Conservation (phyloP, 2,888 invertebrate species). For the Boloria euphrosyne region DNA sequence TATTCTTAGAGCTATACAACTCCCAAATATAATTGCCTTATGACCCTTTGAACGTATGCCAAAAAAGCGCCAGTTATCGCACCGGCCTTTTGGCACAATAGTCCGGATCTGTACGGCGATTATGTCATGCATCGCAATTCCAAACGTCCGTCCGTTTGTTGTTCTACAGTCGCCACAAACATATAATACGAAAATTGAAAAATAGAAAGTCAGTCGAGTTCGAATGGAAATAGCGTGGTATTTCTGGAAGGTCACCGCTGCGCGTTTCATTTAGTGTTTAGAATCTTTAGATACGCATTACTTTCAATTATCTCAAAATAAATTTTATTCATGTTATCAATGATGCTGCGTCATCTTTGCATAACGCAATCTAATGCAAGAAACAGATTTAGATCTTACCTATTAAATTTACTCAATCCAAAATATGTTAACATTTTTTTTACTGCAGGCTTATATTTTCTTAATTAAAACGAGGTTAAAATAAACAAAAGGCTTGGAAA, state of each 20-base stretch:
- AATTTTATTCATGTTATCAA: slow-evolving; percentile 34
- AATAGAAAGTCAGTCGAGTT: slow-evolving; percentile 49
- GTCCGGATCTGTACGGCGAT: slow-evolving; percentile 76
- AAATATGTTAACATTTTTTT: neutral
- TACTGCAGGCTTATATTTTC: neutral
- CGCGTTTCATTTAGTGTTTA: slow-evolving; percentile 45
- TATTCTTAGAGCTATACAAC: neutral
- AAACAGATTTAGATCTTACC: neutral
- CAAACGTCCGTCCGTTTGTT: slow-evolving; percentile 59
- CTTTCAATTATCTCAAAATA: slow-evolving; percentile 24
- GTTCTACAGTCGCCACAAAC: slow-evolving; percentile 61
- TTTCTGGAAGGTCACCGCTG: slow-evolving; percentile 65
- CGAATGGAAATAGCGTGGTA: slow-evolving; percentile 47
- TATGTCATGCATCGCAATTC: slow-evolving; percentile 76
- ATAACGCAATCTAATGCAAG: neutral
- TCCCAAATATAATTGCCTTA: slow-evolving; percentile 67
- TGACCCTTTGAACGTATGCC: slow-evolving; percentile 75
- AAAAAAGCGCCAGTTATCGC: slow-evolving; percentile 64
- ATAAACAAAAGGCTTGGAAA: neutral
- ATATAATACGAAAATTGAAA: slow-evolving; percentile 51
- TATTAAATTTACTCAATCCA: neutral
- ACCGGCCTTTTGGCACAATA: slow-evolving; percentile 70
- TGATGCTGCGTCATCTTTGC: slow-evolving; percentile 11
- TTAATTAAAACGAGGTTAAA: slow-evolving; percentile 20
- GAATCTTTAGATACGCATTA: slow-evolving; percentile 31